Evolutionary conservation across 2,797 vertebrate species (phyloP), one percentile per base, ranked within the genome.

Genomic region (Eulemur mongoz): DNA sequence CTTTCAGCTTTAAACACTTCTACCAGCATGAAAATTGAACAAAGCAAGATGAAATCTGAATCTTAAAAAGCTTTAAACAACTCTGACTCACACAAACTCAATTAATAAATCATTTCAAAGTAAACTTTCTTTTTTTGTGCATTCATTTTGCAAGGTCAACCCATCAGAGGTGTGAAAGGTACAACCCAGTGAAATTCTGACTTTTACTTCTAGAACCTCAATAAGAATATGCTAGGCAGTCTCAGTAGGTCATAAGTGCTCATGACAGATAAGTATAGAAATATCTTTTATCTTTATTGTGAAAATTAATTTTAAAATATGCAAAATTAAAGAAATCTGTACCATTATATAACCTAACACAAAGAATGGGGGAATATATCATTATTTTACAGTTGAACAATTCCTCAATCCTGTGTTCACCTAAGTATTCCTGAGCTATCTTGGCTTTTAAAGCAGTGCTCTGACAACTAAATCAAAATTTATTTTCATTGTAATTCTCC

Each of bases 291-390:
- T 52, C 4, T 82, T 92, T 65, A 59, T 30, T 87, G 67, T 63
- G 11, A 81, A 91, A 95, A 86, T 73, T 91, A 88, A 81, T 95
- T 82, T 89, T 13, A 91, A 80, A 89, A 89, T 92, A 45, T 40
- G 45, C 23, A 35, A 92, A 96, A 81, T 25, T 82, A 92, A 82
- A 86, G 32, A 82, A 54, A 2, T 57, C 80, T 69, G 12, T 9
- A 40, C 1, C 48, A 11, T 88, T 91, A 73, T 67, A n/a, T 83
- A 65, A 93, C 38, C 6, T 40, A 65, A 72, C 35, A 23, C 1
- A 50, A 57, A 92, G 40, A 79, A 75, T 73, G 11, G 73, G 0
- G 7, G 73, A 91, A 87, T 54, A 5, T 4, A 27, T 79, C 50
- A 40, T 43, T 94, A 83, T 45, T 93, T 79, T 78, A 72, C 1